Percentiles rank a stretch among this genome's conserved stretches.
Evolutionary conservation across 2,113 vertebrate genomes (phyloP).

Genomic region (Microtus oregoni): DNA sequence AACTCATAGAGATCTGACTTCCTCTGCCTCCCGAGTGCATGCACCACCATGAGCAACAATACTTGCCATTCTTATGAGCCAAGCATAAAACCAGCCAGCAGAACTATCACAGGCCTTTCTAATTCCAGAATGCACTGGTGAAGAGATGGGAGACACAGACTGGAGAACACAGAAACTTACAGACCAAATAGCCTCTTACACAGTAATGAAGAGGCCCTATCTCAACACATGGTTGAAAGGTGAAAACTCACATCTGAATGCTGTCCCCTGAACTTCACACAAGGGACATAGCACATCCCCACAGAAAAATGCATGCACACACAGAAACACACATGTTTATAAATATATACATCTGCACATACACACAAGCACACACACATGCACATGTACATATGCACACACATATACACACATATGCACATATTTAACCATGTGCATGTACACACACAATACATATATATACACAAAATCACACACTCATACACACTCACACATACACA

Average conservation of each 20-base stretch:
- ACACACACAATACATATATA: too few species aligned
- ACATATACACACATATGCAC: fast-evolving
- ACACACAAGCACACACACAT: not conserved
- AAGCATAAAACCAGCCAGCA: not conserved
- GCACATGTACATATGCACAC: not conserved
- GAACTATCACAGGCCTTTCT: not conserved
- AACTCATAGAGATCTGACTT: not conserved
- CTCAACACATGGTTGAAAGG: not conserved
- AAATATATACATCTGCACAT: not conserved
- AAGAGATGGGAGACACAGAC: not conserved
- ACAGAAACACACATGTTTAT: not conserved
- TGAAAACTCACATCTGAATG: not conserved
- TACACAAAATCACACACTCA: not conserved
- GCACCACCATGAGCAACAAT: too few species aligned
- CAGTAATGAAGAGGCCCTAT: too few species aligned
- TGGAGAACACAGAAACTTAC: not conserved
- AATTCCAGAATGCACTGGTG: not conserved
- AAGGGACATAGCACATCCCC: not conserved
- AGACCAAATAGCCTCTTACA: not conserved
- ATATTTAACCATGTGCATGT: not conserved
- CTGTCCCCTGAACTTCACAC: not conserved
- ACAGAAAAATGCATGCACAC: not conserved
- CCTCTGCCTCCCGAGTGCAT: not conserved
- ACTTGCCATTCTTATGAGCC: not conserved
- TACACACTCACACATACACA: not conserved